phyloP scores from a whole-genome alignment of 2,113 vertebrate species.

The Ahaetulla prasina region DNA sequence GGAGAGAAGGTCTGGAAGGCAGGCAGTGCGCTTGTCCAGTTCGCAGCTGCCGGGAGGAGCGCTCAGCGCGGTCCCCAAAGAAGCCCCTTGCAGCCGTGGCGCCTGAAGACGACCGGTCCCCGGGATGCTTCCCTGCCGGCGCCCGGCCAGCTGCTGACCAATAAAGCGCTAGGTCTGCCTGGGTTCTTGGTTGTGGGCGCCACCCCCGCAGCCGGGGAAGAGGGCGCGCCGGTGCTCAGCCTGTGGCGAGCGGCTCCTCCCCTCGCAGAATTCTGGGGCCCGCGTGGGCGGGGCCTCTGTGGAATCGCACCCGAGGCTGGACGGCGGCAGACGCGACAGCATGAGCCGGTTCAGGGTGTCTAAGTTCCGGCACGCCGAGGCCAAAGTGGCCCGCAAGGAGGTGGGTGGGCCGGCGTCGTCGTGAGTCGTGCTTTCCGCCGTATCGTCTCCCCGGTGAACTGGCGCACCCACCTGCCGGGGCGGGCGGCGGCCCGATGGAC shows the following conservation, averaged over 20 bases:
- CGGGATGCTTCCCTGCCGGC: not conserved
- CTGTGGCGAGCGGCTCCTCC: not conserved
- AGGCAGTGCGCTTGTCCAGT: not conserved
- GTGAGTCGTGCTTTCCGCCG: not conserved
- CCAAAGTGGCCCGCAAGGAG: slow-evolving; percentile 77
- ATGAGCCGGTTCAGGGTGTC: slow-evolving; percentile 93
- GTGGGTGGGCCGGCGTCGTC: slow-evolving; percentile 8
- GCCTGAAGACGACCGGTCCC: not conserved
- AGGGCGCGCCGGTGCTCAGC: not conserved
- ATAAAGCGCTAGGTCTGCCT: not conserved
- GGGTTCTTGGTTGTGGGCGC: not conserved
- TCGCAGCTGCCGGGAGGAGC: not conserved
- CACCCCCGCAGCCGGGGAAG: not conserved
- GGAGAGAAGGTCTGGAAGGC: not conserved
- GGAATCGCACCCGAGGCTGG: not conserved
- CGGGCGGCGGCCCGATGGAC: no score
- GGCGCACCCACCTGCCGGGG: not conserved
- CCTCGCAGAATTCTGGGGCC: not conserved
- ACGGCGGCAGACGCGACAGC: slow-evolving; percentile 29
- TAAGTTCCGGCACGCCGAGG: slow-evolving; percentile 88
- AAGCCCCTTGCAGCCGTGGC: not conserved
- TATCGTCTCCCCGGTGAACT: not conserved
- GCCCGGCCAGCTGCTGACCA: not conserved
- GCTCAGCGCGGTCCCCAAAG: no score
- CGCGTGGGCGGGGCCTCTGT: not conserved